phyloP scores from a whole-genome alignment of 1,140 invertebrate species.

The Pantala flavescens region DNA sequence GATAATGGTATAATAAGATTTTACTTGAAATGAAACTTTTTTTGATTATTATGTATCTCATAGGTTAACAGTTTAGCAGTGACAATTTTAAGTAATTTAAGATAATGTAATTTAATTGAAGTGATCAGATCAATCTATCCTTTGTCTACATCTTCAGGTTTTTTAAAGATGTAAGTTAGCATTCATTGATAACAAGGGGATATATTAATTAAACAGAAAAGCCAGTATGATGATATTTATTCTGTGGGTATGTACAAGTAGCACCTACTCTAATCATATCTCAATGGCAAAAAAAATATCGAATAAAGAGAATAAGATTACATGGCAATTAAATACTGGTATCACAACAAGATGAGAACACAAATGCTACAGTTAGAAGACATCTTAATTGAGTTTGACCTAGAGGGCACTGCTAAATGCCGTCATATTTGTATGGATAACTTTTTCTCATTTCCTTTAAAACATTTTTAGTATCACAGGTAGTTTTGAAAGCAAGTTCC shows the following conservation, averaged over 20 bases:
- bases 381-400: not conserved
- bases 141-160: too few species aligned
- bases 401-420: not conserved
- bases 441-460: not conserved
- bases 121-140: too few species aligned
- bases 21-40: too few species aligned
- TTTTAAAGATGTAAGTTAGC: too few species aligned
- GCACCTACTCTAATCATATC: not conserved
- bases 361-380: constrained; percentile 7
- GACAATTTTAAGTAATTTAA: too few species aligned
- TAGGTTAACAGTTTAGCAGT: too few species aligned
- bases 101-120: too few species aligned
- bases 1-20: too few species aligned
- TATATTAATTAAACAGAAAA: not conserved
- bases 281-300: constrained; percentile 2
- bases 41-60: too few species aligned
- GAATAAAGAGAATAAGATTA: not conserved
- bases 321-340: not conserved
- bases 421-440: not conserved
- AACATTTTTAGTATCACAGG: not conserved
- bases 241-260: not conserved
- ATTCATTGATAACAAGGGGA: too few species aligned
- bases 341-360: not conserved
- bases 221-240: not conserved
- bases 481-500: constrained; percentile 1